Base-by-base conservation (phyloP, 2,888 invertebrate genomes). In the Dicycla oo region DNA sequence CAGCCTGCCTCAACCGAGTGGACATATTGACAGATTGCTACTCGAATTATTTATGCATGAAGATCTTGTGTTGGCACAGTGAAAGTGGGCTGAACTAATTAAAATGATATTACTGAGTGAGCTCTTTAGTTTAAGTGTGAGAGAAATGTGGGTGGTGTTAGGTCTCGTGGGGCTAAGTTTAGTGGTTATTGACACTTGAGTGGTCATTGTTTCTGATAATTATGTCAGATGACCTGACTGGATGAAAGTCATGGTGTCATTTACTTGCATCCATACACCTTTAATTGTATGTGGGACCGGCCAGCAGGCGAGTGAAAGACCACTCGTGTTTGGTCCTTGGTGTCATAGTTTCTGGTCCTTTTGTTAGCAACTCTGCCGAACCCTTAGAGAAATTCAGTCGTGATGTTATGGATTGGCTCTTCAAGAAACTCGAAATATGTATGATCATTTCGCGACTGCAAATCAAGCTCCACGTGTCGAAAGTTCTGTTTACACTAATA, bases 51-150 rank as follows among this genome's bases (percentile, higher is more conserved):
- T 56, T 26, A 80, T 75, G 66, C 75, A 76, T 73, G 64, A 64
- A 45, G 57, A 76, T 68, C 62, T 53, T 26, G 49, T 57, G 64
- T 65, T 58, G 60, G 57, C 66, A 18, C 68, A 72, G 82, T 66
- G 82, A 82, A 82, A 82, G 83, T 75, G 65, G 61, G 10, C 51
- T 51, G 67, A 45, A 69, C 72, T 77, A 71, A 77, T 82, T 77
- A 70, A 45, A 71, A 15, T 62, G 69, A 63, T 62, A 73, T 79
- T 75, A 70, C 53, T 64, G 47, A 13, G 60, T 26, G 26, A 56
- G 58, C 40, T 69, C 30, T 30, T 30, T 53, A n/a, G n/a, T n/a
- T n/a, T n/a, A n/a, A 20, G 30, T 62, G 51, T 63, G 38, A 20
- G 45, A 69, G 66, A 66, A 26, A 74, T 74, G 58, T 80, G 23